phyloP scores from a whole-genome alignment of 2,888 invertebrate species.

The Bhutanitis thaidina region DNA sequence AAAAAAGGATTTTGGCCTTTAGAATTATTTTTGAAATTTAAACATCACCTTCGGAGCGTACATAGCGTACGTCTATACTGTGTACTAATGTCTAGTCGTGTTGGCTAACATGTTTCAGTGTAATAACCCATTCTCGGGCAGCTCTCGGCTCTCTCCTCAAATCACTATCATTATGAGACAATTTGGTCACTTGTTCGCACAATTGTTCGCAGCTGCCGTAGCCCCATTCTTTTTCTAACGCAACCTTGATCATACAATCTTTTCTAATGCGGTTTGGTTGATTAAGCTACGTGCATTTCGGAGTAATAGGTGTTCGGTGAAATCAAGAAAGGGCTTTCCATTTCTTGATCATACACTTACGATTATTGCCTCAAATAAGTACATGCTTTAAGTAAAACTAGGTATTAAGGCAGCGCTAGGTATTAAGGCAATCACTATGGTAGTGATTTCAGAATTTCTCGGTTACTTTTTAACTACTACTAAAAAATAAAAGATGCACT shows the following conservation, averaged over 20 bases:
- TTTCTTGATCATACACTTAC: neutral
- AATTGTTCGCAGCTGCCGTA: slow-evolving; percentile 38
- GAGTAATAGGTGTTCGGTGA: slow-evolving; percentile 27
- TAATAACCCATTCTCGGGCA: slow-evolving; percentile 40
- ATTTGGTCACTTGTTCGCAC: slow-evolving; percentile 45
- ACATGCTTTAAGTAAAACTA: neutral
- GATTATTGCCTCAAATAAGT: neutral
- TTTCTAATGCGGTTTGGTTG: neutral
- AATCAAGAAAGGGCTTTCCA: slow-evolving; percentile 2
- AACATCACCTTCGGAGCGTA: neutral
- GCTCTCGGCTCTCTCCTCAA: slow-evolving; percentile 35
- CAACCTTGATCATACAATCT: slow-evolving; percentile 11
- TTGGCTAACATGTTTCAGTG: slow-evolving; percentile 36
- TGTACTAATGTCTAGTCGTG: slow-evolving; percentile 17
- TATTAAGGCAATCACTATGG: no score
- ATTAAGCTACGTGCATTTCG: neutral
- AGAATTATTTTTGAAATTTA: no score
- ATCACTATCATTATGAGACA: slow-evolving; percentile 56
- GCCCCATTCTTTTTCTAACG: slow-evolving; percentile 24
- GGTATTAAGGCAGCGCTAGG: no score
- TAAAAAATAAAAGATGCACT: no score
- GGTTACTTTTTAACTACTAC: no score
- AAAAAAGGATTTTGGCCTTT: no score
- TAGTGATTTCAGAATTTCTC: no score
- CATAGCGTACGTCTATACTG: neutral